Base-by-base conservation (phyloP, 1,140 invertebrate genomes). In the Holotrichia oblita region DNA sequence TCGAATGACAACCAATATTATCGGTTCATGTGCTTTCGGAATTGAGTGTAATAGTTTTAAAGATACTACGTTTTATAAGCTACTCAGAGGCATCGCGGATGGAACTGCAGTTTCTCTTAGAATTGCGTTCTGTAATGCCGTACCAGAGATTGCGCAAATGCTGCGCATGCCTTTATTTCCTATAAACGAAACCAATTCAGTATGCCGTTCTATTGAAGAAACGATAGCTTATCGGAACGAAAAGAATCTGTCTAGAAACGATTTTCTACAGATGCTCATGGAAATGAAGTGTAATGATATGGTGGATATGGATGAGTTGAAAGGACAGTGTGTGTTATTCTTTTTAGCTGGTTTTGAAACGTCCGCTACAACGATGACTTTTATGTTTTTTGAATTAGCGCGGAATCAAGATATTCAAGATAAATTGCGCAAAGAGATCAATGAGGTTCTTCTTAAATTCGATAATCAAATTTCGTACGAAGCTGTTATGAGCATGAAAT, bases 401-500 rank as follows among this genome's bases (percentile, higher is more conserved):
- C 82, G 83, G 6, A 85, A 90, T 83, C 85, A 81, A n/a, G 80
- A 88, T 7, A 82, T 89, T 22, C 89, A 89, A 81, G 83, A 87
- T 14, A 87, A 85, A 79, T 72, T 89, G 4, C 81, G 85, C 75
- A 76, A 83, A 14, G 89, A 89, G 81, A 80, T 89, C 22, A 83
- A 86, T 27, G 75, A 82, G 3, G 87, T 89, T 27, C 44, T 91
- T 0, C 77, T 81, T 10, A 87, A 87, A 77, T 83, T 90, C 78
- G 82, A 88, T 24, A 87, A 88, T 2, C 82, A 88, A 77, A 78
- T 92, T 0, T 89, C 86, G 42, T 92, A 91, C 80, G 90, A 92
- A 8, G 87, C 88, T 20, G 78, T 93, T 1, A 84, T 87, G 24
- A 88, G 90, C 20, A 87, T 93, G 85, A 87, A 85, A 0, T 91